These are phyloP conservation scores for Psettodes erumei DNA, from an alignment of 2,113 vertebrate species.

Conservation along the genomic window DNA sequence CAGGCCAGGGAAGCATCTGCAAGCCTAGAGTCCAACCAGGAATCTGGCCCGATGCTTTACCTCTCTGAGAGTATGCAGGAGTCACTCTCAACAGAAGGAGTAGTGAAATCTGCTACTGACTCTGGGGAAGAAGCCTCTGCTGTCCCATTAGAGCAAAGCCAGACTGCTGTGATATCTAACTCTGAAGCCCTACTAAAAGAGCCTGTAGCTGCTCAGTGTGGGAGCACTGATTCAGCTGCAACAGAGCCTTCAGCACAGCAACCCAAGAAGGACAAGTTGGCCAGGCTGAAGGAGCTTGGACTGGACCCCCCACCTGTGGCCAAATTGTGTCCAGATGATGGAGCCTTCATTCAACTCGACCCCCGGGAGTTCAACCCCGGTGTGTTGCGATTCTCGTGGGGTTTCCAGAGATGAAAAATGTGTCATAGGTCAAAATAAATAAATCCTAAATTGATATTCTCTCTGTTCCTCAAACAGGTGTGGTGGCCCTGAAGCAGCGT, in stretches of 20 bases:
- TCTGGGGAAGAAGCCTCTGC: conserved; percentile 1
- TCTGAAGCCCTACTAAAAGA: conserved; percentile 15
- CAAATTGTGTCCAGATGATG: conserved; percentile 85
- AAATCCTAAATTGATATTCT: not conserved
- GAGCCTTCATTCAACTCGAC: conserved; percentile 90
- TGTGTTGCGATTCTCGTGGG: conserved; percentile 51
- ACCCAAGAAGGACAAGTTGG: conserved; percentile 84
- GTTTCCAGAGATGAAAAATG: not conserved
- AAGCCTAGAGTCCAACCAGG: conserved; percentile 32
- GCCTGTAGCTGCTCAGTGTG: not conserved
- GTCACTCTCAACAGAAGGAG: not conserved
- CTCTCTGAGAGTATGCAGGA: conserved; percentile 75
- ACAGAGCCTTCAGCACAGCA: not conserved
- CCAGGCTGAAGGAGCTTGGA: conserved; percentile 89
- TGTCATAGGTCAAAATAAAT: not conserved
- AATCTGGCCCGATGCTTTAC: conserved; percentile 64
- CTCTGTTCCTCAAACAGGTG: conserved; percentile 75
- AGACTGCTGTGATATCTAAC: not conserved
- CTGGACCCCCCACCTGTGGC: conserved; percentile 89
- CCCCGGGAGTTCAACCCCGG: conserved; percentile 87
- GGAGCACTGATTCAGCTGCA: not conserved
- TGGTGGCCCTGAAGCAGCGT: conserved; percentile 92
- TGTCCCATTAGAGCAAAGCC: not conserved
- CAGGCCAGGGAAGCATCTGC: not conserved
- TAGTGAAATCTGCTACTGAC: not conserved